Evolutionary conservation across 1,140 invertebrate genomes (phyloP).

Genomic region (Druon quercuslanigerum): DNA sequence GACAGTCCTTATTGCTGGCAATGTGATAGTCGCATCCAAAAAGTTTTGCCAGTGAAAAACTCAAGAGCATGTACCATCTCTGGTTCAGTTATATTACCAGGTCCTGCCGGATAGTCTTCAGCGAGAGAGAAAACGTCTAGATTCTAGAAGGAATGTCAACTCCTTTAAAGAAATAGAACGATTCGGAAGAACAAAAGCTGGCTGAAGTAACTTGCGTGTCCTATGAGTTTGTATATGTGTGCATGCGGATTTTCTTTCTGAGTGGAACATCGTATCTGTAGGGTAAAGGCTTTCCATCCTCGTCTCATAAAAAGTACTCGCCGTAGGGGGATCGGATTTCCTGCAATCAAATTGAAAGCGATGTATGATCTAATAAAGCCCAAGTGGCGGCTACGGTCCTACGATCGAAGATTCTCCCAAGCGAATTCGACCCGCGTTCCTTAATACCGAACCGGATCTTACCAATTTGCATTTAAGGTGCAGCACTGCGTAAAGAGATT

Average conservation of each 20-base stretch:
- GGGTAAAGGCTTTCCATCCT: slow-evolving; percentile 34
- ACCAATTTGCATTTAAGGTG: slow-evolving; percentile 26
- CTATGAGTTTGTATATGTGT: background rate
- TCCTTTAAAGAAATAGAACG: slow-evolving; percentile 46
- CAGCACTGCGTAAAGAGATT: slow-evolving; percentile 26
- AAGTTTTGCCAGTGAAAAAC: slow-evolving; percentile 57
- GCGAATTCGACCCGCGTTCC: slow-evolving; percentile 48
- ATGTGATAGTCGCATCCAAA: slow-evolving; percentile 59
- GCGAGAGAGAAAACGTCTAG: slow-evolving; percentile 42
- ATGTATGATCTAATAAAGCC: slow-evolving; percentile 65
- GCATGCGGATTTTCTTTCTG: slow-evolving; percentile 41
- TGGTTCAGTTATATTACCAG: slow-evolving; percentile 45
- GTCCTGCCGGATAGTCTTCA: slow-evolving; percentile 36
- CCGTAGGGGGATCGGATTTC: slow-evolving; percentile 60
- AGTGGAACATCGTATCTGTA: background rate
- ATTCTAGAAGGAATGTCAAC: slow-evolving; percentile 43
- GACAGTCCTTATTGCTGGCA: slow-evolving; percentile 56
- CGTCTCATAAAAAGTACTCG: slow-evolving; percentile 45
- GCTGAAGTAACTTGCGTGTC: slow-evolving; percentile 27
- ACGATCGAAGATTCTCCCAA: slow-evolving; percentile 52
- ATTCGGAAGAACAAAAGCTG: slow-evolving; percentile 44
- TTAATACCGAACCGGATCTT: slow-evolving; percentile 38
- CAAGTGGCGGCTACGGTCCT: slow-evolving; percentile 56
- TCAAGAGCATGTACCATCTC: slow-evolving; percentile 45
- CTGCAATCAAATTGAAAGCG: slow-evolving; percentile 65